Conservation (phyloP, 64 coral and sea anemone genomes). For the Porites australiensis region DNA sequence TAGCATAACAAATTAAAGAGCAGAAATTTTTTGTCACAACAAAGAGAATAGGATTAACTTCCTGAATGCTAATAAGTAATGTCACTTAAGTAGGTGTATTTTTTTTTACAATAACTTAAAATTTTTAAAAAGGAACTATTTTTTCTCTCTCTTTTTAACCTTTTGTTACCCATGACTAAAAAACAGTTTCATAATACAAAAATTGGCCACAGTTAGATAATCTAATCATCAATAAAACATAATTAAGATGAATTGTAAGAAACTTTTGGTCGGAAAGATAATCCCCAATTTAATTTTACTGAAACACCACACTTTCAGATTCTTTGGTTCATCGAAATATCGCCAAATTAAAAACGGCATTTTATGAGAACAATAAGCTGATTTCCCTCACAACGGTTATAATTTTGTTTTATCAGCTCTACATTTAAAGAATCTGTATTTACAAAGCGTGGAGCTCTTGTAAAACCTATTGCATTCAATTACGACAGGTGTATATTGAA, state of each 20-base stretch:
- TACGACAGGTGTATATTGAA: conserved; percentile 23
- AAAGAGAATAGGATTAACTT: too few relatives aligned
- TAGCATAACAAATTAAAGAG: too few relatives aligned
- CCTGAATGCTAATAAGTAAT: too few relatives aligned
- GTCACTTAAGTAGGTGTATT: too few relatives aligned
- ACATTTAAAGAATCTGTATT: neutral
- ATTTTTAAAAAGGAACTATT: too few relatives aligned
- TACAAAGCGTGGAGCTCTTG: neutral
- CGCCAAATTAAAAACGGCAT: neutral
- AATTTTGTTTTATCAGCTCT: neutral
- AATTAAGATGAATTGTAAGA: too few relatives aligned
- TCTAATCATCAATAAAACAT: too few relatives aligned
- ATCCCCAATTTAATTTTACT: neutral
- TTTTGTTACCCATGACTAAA: too few relatives aligned
- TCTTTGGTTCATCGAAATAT: neutral
- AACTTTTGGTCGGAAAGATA: neutral
- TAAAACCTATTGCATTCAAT: neutral
- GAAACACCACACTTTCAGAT: neutral
- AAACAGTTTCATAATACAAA: too few relatives aligned
- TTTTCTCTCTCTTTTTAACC: too few relatives aligned
- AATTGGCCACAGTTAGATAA: neutral
- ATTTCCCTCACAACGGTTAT: neutral
- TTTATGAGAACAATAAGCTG: neutral
- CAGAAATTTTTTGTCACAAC: too few relatives aligned
- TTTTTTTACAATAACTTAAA: too few relatives aligned